These are phyloP conservation scores for Mormoops blainvillei DNA, from an alignment of 2,113 vertebrate genomes.

Conservation along the genomic window DNA sequence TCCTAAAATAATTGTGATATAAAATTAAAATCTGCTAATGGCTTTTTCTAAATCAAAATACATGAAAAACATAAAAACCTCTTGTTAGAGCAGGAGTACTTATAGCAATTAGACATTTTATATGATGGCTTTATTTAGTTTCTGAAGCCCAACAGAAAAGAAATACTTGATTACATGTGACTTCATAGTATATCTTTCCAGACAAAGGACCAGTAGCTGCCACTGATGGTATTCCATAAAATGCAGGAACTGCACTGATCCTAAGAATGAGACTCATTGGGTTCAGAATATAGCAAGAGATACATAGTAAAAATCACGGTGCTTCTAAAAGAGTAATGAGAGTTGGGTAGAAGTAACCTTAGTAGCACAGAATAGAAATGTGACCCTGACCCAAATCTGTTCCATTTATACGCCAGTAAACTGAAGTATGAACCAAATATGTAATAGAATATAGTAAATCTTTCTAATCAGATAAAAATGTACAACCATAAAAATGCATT, in stretches of 20 bases:
- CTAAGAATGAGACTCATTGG: background rate
- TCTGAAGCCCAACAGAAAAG: background rate
- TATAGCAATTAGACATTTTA: background rate
- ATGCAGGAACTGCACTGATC: background rate
- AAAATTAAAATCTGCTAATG: slow-evolving; percentile 21
- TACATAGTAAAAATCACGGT: background rate
- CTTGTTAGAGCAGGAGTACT: background rate
- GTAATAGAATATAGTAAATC: background rate
- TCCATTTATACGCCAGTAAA: background rate
- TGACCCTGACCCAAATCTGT: background rate
- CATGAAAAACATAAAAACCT: background rate
- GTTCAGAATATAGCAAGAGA: background rate
- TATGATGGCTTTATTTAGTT: slow-evolving; percentile 24
- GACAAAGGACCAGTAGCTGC: background rate
- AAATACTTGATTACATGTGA: background rate
- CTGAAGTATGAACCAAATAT: background rate
- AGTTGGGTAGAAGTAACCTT: background rate
- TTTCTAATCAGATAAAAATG: background rate
- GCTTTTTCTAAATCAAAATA: background rate
- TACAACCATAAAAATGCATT: background rate
- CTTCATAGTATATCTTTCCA: background rate
- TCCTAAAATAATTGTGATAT: background rate
- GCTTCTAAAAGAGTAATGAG: background rate
- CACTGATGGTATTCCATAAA: background rate
- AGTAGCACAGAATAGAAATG: background rate